Percentiles rank a stretch among this genome's conserved stretches.
phyloP scores from a whole-genome alignment of 2,888 invertebrate species.

The Hirtodrosophila cameraria region DNA sequence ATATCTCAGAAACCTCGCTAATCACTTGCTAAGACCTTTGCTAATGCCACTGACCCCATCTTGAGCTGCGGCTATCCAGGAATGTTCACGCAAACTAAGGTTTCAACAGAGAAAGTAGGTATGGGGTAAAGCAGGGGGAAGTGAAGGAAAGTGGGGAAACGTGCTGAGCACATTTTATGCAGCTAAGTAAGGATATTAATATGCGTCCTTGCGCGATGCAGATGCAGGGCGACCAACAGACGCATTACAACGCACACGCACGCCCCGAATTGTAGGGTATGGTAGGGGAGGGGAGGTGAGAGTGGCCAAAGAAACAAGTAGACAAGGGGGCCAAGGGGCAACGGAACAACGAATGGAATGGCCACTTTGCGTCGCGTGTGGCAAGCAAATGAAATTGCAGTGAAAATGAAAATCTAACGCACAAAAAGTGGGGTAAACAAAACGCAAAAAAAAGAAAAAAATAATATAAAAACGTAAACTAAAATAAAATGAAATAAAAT shows the following conservation, averaged over 20 bases:
- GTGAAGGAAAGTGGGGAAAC: slow-evolving; percentile 51
- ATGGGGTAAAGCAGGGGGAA: neutral
- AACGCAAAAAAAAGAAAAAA: slow-evolving; percentile 17
- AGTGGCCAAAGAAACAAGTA: too few species aligned
- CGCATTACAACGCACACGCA: slow-evolving; percentile 53
- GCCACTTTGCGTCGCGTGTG: slow-evolving; percentile 74
- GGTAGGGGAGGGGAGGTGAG: neutral
- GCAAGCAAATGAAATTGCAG: slow-evolving; percentile 78
- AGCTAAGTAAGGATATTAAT: slow-evolving; percentile 79
- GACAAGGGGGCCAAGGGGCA: neutral
- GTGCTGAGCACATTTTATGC: slow-evolving; percentile 71
- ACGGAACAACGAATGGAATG: slow-evolving; percentile 29
- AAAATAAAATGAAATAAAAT: neutral
- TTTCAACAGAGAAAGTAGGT: neutral
- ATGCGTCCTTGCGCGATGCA: slow-evolving; percentile 71
- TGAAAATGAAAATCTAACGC: slow-evolving; percentile 76
- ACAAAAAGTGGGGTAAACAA: slow-evolving; percentile 76
- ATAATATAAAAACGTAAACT: neutral
- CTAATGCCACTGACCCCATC: neutral
- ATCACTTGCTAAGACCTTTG: slow-evolving; percentile 44
- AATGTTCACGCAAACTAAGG: too few species aligned
- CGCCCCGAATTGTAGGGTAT: slow-evolving; percentile 28
- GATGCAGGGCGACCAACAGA: slow-evolving; percentile 53
- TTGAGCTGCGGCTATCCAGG: too few species aligned
- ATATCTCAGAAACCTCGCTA: slow-evolving; percentile 29